Conservation (phyloP, 1,140 invertebrate genomes). For the Drosophila jambulina region DNA sequence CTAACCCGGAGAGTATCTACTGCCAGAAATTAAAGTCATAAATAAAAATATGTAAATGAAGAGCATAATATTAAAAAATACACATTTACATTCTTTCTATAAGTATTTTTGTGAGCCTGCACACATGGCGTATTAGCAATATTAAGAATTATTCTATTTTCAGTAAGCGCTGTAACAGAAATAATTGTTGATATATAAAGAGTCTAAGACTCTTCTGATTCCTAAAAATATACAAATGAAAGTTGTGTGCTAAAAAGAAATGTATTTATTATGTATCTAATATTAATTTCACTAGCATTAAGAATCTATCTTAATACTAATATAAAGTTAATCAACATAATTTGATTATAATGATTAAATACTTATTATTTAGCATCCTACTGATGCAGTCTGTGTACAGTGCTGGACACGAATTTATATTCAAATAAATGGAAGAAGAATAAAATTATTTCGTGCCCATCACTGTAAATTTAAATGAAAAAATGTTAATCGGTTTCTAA, state of each 20-base stretch:
- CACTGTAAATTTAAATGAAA: not conserved
- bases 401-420: not conserved
- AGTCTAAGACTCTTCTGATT: not conserved
- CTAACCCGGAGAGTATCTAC: not conserved
- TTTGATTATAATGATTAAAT: not conserved
- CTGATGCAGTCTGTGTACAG: slow-evolving; percentile 5
- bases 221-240: not conserved
- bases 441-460: not conserved
- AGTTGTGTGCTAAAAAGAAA: not conserved
- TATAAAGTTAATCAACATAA: not conserved
- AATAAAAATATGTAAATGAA: not conserved
- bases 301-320: not conserved
- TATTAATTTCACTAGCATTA: not conserved
- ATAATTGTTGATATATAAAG: not conserved
- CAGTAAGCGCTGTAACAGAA: not conserved
- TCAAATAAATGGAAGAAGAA: not conserved
- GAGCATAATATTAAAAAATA: not conserved
- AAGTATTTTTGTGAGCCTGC: not conserved
- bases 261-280: not conserved
- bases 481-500: not conserved
- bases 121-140: not conserved
- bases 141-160: not conserved
- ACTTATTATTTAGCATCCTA: slow-evolving; percentile 17
- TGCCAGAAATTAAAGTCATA: not conserved
- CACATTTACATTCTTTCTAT: not conserved